Percentiles rank a stretch among this genome's conserved stretches.
Conservation (phyloP, 1,140 invertebrate species). For the Drosophila lacertosa region DNA sequence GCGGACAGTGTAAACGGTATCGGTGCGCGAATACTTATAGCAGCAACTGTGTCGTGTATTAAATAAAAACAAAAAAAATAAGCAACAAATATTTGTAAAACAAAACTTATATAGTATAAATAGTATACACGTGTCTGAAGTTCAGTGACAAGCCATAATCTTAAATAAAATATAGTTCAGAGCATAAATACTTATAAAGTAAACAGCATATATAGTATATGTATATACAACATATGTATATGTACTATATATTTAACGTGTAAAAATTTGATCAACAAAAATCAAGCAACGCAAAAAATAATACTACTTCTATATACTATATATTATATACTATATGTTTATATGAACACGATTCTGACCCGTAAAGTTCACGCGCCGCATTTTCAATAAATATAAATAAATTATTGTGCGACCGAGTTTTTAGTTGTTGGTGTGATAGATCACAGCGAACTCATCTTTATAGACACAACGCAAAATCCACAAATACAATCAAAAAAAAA, state of each 20-base stretch:
- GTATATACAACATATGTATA: slow-evolving; percentile 9
- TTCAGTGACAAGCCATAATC: slow-evolving; percentile 70
- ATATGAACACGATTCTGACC: slow-evolving; percentile 50
- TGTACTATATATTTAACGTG: slow-evolving; percentile 54
- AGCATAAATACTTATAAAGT: slow-evolving; percentile 23
- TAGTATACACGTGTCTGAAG: slow-evolving; percentile 63
- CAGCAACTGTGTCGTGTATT: slow-evolving; percentile 36
- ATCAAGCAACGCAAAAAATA: slow-evolving; percentile 49
- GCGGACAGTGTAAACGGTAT: slow-evolving; percentile 54
- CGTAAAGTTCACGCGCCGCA: slow-evolving; percentile 57
- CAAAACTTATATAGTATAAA: slow-evolving; percentile 26
- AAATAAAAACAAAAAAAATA: slow-evolving; percentile 27
- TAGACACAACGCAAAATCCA: slow-evolving; percentile 8
- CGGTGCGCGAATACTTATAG: slow-evolving; percentile 57
- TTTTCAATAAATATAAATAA: slow-evolving; percentile 45
- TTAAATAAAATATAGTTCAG: slow-evolving; percentile 13
- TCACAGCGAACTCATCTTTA: slow-evolving; percentile 18
- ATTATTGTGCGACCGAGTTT: slow-evolving; percentile 39
- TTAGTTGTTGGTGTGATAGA: slow-evolving; percentile 28
- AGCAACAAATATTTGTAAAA: not conserved
- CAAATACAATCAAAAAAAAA: slow-evolving; percentile 5
- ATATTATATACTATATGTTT: no score
- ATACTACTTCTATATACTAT: slow-evolving; percentile 33
- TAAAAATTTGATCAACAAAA: slow-evolving; percentile 55
- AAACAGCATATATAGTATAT: slow-evolving; percentile 1